phyloP scores from a whole-genome alignment of 2,888 invertebrate genomes.

The Metalampra italica region DNA sequence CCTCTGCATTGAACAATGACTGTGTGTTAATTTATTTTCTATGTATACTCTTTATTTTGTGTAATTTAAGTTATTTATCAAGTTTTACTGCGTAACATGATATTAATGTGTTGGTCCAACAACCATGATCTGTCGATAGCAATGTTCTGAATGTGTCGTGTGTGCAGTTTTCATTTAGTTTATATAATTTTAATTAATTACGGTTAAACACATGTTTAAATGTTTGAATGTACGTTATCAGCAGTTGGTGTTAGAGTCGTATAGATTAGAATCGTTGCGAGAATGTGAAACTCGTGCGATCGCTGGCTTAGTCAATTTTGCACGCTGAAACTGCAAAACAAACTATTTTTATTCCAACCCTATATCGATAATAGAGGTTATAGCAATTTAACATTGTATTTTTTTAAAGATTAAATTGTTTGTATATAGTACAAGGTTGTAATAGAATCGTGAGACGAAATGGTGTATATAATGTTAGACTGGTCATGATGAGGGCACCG shows the following conservation, averaged over 20 bases:
- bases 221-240: constrained; percentile 13
- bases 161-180: constrained; percentile 53
- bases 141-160: constrained; percentile 46
- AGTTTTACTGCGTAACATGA: constrained; percentile 54
- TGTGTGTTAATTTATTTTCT: constrained; percentile 75
- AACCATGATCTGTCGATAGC: constrained; percentile 60
- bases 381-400: constrained; percentile 73
- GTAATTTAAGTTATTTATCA: constrained; percentile 73
- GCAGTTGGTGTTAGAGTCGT: constrained; percentile 41
- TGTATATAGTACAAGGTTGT: constrained; percentile 78
- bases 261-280: constrained; percentile 51
- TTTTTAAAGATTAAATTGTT: constrained; percentile 71
- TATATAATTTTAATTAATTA: constrained; percentile 38
- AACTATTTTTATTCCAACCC: constrained; percentile 72
- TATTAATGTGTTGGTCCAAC: constrained; percentile 41
- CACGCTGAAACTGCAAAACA: constrained; percentile 61
- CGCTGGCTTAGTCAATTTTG: constrained; percentile 71
- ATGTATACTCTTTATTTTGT: constrained; percentile 46
- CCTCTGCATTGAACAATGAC: constrained; percentile 71
- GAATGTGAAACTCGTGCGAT: constrained; percentile 45
- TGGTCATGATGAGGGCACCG: constrained; percentile 40
- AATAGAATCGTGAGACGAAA: constrained; percentile 63
- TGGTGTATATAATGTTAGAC: constrained; percentile 67
- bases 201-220: constrained; percentile 18
- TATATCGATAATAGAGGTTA: constrained; percentile 68